Percentiles rank a stretch among this genome's conserved stretches.
Conservation (phyloP, 2,888 invertebrate genomes). For the Drosophila testacea region DNA sequence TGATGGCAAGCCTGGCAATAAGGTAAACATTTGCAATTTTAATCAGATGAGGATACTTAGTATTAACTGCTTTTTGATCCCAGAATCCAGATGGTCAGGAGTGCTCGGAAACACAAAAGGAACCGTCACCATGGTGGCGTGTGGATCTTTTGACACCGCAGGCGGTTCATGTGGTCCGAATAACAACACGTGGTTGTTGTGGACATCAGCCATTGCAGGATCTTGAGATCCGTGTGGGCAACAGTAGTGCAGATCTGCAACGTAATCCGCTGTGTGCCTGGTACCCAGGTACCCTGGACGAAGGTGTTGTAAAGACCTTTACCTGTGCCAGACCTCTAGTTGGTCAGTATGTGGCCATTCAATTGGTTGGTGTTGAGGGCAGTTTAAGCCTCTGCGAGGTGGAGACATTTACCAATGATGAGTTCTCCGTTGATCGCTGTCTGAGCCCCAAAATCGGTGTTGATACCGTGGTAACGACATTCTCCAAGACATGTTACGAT, state of each 20-base stretch:
- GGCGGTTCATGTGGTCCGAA: conserved; percentile 93
- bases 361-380: conserved; percentile 95
- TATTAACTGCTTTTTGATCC: neutral
- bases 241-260: conserved; percentile 94
- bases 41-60: neutral
- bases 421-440: conserved; percentile 94
- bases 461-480: conserved; percentile 93
- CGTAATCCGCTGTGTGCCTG: conserved; percentile 96
- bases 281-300: conserved; percentile 97
- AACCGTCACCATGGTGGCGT: conserved; percentile 97
- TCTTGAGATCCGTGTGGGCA: conserved; percentile 95
- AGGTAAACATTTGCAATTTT: conserved; percentile 61
- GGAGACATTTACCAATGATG: conserved; percentile 96
- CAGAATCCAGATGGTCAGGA: conserved; percentile 94
- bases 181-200: conserved; percentile 89
- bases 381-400: conserved; percentile 96
- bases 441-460: conserved; percentile 90
- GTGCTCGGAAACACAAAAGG: conserved; percentile 95
- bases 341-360: conserved; percentile 95
- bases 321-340: conserved; percentile 93
- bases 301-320: conserved; percentile 96
- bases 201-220: conserved; percentile 96
- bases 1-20: conserved; percentile 92
- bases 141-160: conserved; percentile 94
- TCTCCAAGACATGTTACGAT: conserved; percentile 95